Conservation (phyloP, 2,888 invertebrate genomes). For the Dysmachus trigonus region DNA sequence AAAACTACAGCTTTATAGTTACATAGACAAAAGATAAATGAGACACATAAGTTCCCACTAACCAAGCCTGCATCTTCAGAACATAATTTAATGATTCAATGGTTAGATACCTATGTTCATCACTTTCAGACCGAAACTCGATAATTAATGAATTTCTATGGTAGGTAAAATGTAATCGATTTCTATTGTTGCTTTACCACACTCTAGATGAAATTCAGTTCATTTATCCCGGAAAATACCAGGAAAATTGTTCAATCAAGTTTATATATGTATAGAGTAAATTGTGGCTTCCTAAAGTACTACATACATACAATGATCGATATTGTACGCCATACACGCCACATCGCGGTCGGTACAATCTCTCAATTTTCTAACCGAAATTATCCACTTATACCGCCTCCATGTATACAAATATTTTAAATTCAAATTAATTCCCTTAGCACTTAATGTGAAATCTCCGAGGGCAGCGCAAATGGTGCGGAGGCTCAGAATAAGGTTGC, state of each 20-base stretch:
- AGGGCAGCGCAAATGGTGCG: background rate
- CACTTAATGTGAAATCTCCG: background rate
- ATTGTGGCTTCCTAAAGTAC: background rate
- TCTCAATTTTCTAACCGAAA: background rate
- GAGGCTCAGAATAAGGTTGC: background rate
- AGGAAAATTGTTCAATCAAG: background rate
- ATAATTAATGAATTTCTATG: background rate
- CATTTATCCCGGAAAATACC: background rate
- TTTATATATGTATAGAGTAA: background rate
- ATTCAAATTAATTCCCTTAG: background rate
- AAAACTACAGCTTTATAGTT: too few species aligned
- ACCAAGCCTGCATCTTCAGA: background rate
- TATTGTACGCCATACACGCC: background rate
- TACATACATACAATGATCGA: background rate
- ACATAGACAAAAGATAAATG: too few species aligned
- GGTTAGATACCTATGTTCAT: background rate
- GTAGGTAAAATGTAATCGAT: background rate
- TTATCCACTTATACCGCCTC: background rate
- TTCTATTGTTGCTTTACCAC: background rate
- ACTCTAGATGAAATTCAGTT: background rate
- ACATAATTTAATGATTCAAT: background rate
- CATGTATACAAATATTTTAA: background rate
- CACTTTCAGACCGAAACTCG: background rate
- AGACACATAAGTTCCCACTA: too few species aligned
- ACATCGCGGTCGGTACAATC: background rate